These are phyloP conservation scores for Periophthalmus magnuspinnatus DNA, from an alignment of 2,797 vertebrate genomes.

Conservation along the genomic window DNA sequence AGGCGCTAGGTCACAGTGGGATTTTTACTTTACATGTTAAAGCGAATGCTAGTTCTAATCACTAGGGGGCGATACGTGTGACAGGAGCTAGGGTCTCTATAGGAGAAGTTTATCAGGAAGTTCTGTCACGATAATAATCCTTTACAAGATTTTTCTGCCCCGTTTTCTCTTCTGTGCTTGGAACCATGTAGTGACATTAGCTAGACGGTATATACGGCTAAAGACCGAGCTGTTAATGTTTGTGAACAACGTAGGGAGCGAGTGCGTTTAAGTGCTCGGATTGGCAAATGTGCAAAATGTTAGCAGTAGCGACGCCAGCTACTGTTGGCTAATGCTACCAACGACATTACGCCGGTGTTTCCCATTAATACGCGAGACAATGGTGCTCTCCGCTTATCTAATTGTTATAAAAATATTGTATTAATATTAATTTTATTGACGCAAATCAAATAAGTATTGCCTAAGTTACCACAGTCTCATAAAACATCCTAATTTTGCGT, in stretches of 20 bases:
- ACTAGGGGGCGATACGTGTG: constrained; percentile 46
- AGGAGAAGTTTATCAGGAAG: constrained; percentile 32
- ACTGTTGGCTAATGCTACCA: not conserved
- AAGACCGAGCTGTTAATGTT: not conserved
- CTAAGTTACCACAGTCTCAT: too few species aligned
- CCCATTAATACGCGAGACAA: too few species aligned
- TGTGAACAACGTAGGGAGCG: not conserved
- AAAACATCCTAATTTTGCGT: not conserved
- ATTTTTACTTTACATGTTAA: constrained; percentile 63
- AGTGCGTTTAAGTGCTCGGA: not conserved
- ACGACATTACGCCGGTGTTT: too few species aligned
- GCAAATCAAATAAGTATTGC: too few species aligned
- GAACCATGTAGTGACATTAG: constrained; percentile 40
- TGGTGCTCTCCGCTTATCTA: too few species aligned
- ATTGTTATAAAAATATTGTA: too few species aligned
- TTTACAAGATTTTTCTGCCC: constrained; percentile 20
- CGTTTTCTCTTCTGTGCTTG: constrained; percentile 36
- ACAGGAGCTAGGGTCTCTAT: constrained; percentile 48
- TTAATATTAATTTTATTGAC: too few species aligned
- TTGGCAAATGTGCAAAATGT: not conserved
- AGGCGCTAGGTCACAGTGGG: constrained; percentile 71
- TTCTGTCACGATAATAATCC: constrained; percentile 21
- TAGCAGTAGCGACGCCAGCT: not conserved
- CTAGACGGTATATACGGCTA: constrained; percentile 30
- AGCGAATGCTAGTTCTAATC: constrained; percentile 62